Percentiles rank a stretch among this genome's conserved stretches.
Conservation (phyloP, 2,797 vertebrate species). For the Potorous gilbertii region DNA sequence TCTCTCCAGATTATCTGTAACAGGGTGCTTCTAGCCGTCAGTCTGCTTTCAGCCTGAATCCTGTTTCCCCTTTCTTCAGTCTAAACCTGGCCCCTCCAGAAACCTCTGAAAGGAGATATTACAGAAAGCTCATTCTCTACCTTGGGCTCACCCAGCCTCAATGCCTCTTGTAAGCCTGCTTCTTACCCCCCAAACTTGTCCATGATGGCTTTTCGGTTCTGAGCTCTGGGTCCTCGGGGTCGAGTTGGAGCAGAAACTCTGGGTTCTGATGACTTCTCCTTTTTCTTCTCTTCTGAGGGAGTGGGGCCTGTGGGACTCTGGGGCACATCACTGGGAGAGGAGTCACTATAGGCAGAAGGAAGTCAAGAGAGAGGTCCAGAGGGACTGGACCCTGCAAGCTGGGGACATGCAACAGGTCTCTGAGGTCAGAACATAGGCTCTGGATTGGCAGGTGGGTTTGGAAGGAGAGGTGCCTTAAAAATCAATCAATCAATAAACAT, state of each 20-base stretch:
- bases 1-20: background rate
- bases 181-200: conserved; percentile 86
- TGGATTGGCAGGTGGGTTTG: too few relatives aligned
- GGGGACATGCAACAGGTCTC: background rate
- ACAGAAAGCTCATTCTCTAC: too few relatives aligned
- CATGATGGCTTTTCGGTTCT: conserved; percentile 83
- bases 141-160: background rate
- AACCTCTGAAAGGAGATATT: background rate
- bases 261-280: conserved; percentile 57
- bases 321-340: conserved; percentile 57
- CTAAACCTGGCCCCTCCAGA: background rate
- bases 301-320: conserved; percentile 58
- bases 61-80: background rate
- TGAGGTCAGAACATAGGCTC: background rate
- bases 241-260: conserved; percentile 52
- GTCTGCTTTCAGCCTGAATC: background rate
- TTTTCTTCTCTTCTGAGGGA: conserved; percentile 57
- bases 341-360: conserved; percentile 44
- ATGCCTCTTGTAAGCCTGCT: background rate
- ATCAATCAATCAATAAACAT: rapidly evolving
- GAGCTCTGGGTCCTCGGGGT: conserved; percentile 54
- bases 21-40: background rate
- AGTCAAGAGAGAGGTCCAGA: background rate
- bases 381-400: background rate
- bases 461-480: background rate